Conservation (phyloP, 2,888 invertebrate genomes). For the Drosophila bunnanda region DNA sequence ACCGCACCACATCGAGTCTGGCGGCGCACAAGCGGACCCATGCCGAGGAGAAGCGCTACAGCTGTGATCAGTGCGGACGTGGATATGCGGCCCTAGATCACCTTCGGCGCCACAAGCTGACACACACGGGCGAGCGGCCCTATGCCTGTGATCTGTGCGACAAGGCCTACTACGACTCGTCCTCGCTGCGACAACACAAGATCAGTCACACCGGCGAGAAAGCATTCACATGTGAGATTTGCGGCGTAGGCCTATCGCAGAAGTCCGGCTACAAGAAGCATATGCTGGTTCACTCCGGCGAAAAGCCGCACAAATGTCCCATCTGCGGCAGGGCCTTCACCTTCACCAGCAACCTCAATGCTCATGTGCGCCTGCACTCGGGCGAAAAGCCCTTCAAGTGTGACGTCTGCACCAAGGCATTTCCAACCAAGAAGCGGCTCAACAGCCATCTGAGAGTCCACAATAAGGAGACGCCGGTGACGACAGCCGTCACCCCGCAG, state of each 20-base stretch:
- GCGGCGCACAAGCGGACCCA: conserved; percentile 71
- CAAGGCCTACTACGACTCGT: conserved; percentile 83
- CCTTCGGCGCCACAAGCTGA: conserved; percentile 63
- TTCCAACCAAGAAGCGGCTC: conserved; percentile 83
- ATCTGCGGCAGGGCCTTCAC: conserved; percentile 83
- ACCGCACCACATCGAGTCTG: conserved; percentile 68
- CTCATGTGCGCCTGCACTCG: conserved; percentile 82
- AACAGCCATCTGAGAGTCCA: conserved; percentile 82
- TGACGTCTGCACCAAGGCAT: conserved; percentile 79
- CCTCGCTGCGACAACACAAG: conserved; percentile 83
- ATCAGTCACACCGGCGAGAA: conserved; percentile 83
- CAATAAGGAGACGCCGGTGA: conserved; percentile 69
- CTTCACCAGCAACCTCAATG: conserved; percentile 84
- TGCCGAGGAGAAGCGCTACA: conserved; percentile 81
- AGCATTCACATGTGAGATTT: conserved; percentile 83
- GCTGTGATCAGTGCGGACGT: conserved; percentile 74
- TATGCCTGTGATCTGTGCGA: conserved; percentile 79
- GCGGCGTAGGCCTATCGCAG: conserved; percentile 84
- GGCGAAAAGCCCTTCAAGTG: conserved; percentile 83
- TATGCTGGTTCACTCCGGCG: conserved; percentile 84
- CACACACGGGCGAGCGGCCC: conserved; percentile 68
- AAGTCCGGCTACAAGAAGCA: conserved; percentile 85
- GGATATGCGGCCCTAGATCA: conserved; percentile 69
- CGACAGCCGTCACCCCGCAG: background rate
- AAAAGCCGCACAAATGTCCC: conserved; percentile 82